Conservation (phyloP, 2,797 vertebrate species). For the Anas capensis region DNA sequence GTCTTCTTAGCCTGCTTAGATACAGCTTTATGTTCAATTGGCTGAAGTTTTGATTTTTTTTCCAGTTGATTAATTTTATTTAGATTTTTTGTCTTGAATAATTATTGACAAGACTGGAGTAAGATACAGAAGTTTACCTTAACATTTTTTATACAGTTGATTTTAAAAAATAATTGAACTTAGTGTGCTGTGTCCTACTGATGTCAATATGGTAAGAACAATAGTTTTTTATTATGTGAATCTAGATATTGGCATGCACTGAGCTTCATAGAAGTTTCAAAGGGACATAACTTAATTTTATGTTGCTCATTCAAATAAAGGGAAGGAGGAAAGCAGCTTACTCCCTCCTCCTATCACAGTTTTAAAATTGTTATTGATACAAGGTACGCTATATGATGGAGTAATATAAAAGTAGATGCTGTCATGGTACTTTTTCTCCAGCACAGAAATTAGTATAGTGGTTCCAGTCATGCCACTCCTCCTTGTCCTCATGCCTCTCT, state of each 20-base stretch:
- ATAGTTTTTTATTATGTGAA: not conserved
- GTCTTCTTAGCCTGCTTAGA: not conserved
- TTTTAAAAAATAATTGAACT: not conserved
- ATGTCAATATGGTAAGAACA: not conserved
- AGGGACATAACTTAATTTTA: not conserved
- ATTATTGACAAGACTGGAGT: not conserved
- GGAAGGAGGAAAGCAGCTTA: not conserved
- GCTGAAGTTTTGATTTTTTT: not conserved
- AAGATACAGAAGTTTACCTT: not conserved
- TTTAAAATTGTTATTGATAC: not conserved
- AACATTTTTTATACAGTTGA: not conserved
- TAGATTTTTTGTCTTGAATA: not conserved
- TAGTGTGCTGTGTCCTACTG: not conserved
- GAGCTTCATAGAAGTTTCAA: not conserved
- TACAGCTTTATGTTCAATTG: not conserved
- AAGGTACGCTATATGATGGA: not conserved
- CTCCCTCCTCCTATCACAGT: not conserved
- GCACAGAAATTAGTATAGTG: not conserved
- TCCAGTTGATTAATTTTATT: not conserved
- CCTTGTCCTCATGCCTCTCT: not conserved
- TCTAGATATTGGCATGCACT: not conserved
- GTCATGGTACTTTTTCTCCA: not conserved
- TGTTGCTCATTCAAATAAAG: not conserved
- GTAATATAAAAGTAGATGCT: not conserved
- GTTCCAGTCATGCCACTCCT: not conserved